Evolutionary conservation across 1,140 invertebrate genomes (phyloP), one percentile per base, ranked within the genome.

Genomic region (Chelonus insularis): DNA sequence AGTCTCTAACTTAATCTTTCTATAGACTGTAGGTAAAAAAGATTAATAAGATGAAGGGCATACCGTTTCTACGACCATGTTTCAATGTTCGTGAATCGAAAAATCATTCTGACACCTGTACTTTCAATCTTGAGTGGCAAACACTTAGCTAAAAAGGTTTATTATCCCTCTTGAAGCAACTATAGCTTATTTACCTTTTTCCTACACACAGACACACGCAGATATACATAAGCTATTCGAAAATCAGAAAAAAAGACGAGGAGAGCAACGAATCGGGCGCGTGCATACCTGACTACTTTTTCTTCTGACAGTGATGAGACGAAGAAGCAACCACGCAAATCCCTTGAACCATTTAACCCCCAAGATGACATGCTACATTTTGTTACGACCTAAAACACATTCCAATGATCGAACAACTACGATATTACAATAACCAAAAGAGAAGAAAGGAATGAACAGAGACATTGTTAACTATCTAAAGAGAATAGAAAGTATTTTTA

Each of bases 71-170:
- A 34, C 50, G 54, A 39, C 7, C 65, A 60, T 65, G 69, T 67
- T 9, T 52, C 43, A 63, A 51, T 62, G 32, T 48, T 59, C 56
- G 54, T 18, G 39, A 57, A 52, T 58, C 54, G 34, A 55, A 61
- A 63, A 70, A 68, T 60, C 58, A 52, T 68, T 43, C 55, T 51
- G 59, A 68, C 70, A 72, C 70, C 70, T 71, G 65, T 70, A 60
- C 63, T 62, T 67, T 55, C 39, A 32, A 65, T 63, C 52, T 67
- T 59, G 66, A 70, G 68, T 71, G 68, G 68, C 73, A 70, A 74
- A 72, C 74, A 73, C 70, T 71, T 73, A 72, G 68, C 70, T 68
- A 70, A 72, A 72, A 72, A 71, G 68, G 67, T 66, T 68, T 73
- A 72, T 72, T 73, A 71, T 71, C 43, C 57, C 52, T 51, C 52